These are phyloP conservation scores for Eidolon dupreanum DNA, from an alignment of 2,797 vertebrate species.

Conservation along the genomic window DNA sequence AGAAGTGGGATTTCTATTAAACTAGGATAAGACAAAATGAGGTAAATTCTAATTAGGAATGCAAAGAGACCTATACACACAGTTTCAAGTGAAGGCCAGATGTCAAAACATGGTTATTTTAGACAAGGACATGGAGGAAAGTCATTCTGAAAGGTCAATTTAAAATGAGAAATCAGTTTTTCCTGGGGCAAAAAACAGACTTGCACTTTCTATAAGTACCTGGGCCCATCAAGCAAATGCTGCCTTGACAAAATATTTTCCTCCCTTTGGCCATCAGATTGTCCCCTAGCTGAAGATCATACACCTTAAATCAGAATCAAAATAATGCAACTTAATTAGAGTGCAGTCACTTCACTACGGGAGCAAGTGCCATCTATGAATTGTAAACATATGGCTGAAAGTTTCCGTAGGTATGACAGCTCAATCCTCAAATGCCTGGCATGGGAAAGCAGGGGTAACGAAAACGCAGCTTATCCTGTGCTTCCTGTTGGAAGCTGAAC, in stretches of 20 bases:
- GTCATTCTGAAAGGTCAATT: background rate
- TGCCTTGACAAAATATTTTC: background rate
- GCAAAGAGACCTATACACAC: background rate
- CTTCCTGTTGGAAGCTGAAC: background rate
- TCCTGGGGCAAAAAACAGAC: background rate
- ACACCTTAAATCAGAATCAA: background rate
- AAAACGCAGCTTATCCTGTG: rapidly evolving
- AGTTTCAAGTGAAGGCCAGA: background rate
- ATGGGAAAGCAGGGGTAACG: rapidly evolving
- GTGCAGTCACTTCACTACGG: background rate
- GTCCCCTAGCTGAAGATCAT: background rate
- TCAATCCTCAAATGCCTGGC: rapidly evolving
- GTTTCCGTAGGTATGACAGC: rapidly evolving
- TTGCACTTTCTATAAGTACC: background rate
- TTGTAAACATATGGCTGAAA: background rate
- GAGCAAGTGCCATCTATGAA: background rate
- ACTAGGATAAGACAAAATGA: background rate
- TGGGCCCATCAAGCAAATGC: background rate
- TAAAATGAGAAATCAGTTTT: background rate
- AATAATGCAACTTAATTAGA: background rate
- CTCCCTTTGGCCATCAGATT: background rate
- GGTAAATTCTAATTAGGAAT: background rate
- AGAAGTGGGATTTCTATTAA: background rate
- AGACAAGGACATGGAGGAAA: background rate
- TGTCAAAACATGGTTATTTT: background rate